Base-by-base conservation (phyloP, 1,140 invertebrate species). In the Philaenus spumarius region DNA sequence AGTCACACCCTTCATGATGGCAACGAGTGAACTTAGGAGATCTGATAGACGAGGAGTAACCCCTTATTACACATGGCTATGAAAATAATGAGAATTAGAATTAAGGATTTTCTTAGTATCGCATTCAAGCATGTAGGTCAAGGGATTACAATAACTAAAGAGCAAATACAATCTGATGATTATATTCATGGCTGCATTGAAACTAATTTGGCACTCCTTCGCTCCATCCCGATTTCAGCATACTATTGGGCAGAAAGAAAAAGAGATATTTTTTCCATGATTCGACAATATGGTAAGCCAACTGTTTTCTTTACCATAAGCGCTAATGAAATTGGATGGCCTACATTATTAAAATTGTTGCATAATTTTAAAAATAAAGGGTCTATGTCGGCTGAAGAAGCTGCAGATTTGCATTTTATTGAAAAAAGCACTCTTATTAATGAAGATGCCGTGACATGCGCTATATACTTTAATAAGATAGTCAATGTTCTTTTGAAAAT, bases 221-320 rank as follows among this genome's bases (percentile, higher is more conserved):
- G 42, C n/a, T 51, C 43, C 22, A 52, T 56, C 30, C 34, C 50
- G 19, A 53, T 55, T 52, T 62, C 60, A 40, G 34, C 22, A 7
- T 58, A 23, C 9, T 69, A 70, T 66, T 72, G 71, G 67, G 11
- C 46, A 23, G 58, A 67, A 19, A 45, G 60, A 7, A 72, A 73
- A 66, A 66, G 60, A n/a, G 69, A 73, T 63, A 57, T 74, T 9
- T 71, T 73, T 52, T 64, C 62, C n/a, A 66, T 66, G 59, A 61
- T 66, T 22, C 2, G 64, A 43, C 64, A 68, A 54, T 46, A 64
- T 2, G 67, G 64, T 23, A 63, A 63, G 48, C 66, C 66, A 19
- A 65, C 59, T 42, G 22, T 62, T 19, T 68, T 68, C 58, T 19
- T 66, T 56, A 61, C 62, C 15, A 66, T n/a, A n/a, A n/a, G n/a